Evolutionary conservation across 2,888 invertebrate species (phyloP), one percentile per base, ranked within the genome.

Genomic region (Troides oblongomaculatus): DNA sequence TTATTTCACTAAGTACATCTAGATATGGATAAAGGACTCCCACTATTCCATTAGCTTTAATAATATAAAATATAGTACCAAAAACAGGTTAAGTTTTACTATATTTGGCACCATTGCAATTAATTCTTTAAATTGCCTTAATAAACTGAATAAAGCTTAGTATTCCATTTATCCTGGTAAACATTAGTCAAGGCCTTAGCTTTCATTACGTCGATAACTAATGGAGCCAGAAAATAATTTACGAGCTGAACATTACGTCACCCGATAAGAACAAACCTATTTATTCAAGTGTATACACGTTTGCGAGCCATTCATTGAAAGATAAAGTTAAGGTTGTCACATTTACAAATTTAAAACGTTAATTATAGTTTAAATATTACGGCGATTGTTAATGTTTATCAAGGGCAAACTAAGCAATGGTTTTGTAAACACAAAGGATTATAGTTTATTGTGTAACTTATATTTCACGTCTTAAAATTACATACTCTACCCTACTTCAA

Each of bases 241-340:
- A 56, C 66, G 43, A 59, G 70, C 62, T 58, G 63, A 67, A 66
- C 30, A 67, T 70, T 70, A 70, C 66, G 70, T 70, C 70, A 70
- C 61, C 60, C 63, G 66, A 70, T 67, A 67, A 64, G 57, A 66
- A 46, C 53, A 60, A 63, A 63, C 36, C 23, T 63, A 70, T 70
- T 70, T 70, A 64, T 66, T 60, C 66, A 67, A 70, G 66, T 67
- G 70, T 60, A 39, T 56, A 10, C 56, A 59, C 64, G 39, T 66
- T 66, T 61, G 66, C 63, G 25, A 53, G 64, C 56, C 58, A 66
- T 62, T 70, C 59, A 63, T 58, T 62, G 56, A 66, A 23, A 56
- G 70, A 70, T 66, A 70, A 70, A 58, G 25, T 46, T 63, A 70
- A 23, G 69, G 66, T 39, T 66, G 50, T 1, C 62, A 50, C 56